Evolutionary conservation across 2,797 vertebrate genomes (phyloP), one percentile per base, ranked within the genome.

Genomic region (Bradypodion ventrale): DNA sequence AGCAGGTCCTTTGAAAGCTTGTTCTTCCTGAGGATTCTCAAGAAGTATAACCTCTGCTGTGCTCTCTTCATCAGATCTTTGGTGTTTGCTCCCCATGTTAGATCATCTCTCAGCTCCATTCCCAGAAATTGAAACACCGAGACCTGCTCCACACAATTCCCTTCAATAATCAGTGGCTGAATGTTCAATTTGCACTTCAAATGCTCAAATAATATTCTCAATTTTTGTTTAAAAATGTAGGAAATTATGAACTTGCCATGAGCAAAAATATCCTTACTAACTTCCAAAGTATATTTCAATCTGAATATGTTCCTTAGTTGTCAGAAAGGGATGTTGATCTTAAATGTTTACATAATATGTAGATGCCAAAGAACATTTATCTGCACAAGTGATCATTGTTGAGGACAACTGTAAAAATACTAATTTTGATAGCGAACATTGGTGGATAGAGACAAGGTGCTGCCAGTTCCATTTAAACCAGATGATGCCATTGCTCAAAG

Each of bases 391-490:
- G 23, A 80, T 4, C 35, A 32, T 32, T 72, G 56, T 2, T 63
- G 72, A 35, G 84, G 72, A 59, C 6, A 1, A 12, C 37, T 44
- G 75, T 80, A 83, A 1, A 40, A 9, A 89, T 63, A 44, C 9
- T 35, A 37, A n/a, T 60, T 88, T 83, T 32, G 90, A 65, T 21
- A 62, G 27, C n/a, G 19, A 85, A 44, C 83, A 7, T 3, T 49
- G 75, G 70, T 72, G 73, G 72, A 23, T 19, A 52, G 82, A 1
- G 49, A 82, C 75, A 16, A 56, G 56, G 52, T 56, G 60, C 42
- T 75, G 88, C 83, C 88, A 78, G 1, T 74, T 65, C 81, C 82
- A 88, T 74, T 89, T 49, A 83, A 77, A 72, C 68, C 25, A 75
- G 35, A 44, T 62, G 60, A 69, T 75, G 40, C 75, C 75, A 9